Evolutionary conservation across 2,113 vertebrate genomes (phyloP), one percentile per base, ranked within the genome.

Genomic region (Hippocampus zosterae): DNA sequence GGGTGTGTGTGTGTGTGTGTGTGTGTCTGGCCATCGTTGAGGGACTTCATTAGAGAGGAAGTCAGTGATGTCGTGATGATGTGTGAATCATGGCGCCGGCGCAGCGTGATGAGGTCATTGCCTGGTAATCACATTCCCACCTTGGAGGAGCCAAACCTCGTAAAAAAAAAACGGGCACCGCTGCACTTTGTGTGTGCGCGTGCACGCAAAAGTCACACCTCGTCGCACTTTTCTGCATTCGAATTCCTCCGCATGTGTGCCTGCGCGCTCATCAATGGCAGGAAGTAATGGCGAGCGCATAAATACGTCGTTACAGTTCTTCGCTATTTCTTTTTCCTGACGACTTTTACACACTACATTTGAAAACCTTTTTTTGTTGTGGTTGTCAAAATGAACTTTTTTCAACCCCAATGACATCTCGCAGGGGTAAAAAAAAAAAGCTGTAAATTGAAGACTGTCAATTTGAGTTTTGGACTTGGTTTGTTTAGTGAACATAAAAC

Each of bases 31-130:
- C 65, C 74, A 55, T 87, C 87, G 82, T 88, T 85, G 65, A 80
- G 91, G 89, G 90, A 91, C 90, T 92, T 90, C 89, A 91, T 92
- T 91, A 91, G 88, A 86, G 84, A 86, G 90, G 91, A 91, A 92
- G 90, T 91, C 78, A 75, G 78, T 87, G 90, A 91, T 92, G 86
- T 89, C 82, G 88, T 90, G 90, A 92, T 92, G 90, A 92, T 92
- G 90, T 92, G 91, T 88, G 89, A 92, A 91, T 85, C 90, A 88
- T 89, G 87, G 88, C 86, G 77, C 81, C 82, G 84, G 79, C 81
- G 80, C 85, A 81, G 82, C 67, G 75, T 85, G 85, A 89, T 92
- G 90, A 92, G 82, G 88, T 91, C 91, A 92, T 83, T 71, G 88
- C 87, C 84, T 90, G 86, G 86, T 89, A 89, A 89, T 88, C 87